These are phyloP conservation scores for Pegoplata infirma DNA, from an alignment of 2,888 invertebrate species.

Conservation along the genomic window DNA sequence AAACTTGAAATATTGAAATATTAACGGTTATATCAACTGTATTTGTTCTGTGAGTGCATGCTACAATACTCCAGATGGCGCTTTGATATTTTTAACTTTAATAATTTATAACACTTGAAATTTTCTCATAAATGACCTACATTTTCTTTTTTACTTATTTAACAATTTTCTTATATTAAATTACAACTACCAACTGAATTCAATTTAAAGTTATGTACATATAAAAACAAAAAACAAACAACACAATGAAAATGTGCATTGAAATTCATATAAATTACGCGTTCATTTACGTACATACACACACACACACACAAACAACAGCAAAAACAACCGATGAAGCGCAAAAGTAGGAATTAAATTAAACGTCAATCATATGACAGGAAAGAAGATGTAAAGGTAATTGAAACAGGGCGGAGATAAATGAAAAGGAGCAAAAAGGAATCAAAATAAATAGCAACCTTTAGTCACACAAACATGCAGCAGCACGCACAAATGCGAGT, in stretches of 20 bases:
- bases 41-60: no score
- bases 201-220: no score
- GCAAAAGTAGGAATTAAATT: slow-evolving; percentile 65
- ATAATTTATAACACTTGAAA: no score
- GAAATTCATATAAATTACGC: slow-evolving; percentile 47
- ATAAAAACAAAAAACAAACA: slow-evolving; percentile 3
- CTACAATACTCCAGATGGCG: no score
- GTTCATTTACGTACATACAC: slow-evolving; percentile 5
- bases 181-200: no score
- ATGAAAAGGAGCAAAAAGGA: slow-evolving; percentile 23
- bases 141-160: no score
- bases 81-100: no score
- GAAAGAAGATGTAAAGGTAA: slow-evolving; percentile 54
- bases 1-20: no score
- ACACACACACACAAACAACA: not conserved
- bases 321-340: slow-evolving; percentile 52
- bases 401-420: slow-evolving; percentile 47
- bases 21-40: no score
- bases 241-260: slow-evolving; percentile 50
- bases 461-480: slow-evolving; percentile 16
- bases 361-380: slow-evolving; percentile 64
- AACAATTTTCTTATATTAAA: no score
- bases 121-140: no score
- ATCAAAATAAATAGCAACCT: slow-evolving; percentile 2
- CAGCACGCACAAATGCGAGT: slow-evolving; percentile 15